Conservation (phyloP, 2,113 vertebrate species). For the Symphodus melops region DNA sequence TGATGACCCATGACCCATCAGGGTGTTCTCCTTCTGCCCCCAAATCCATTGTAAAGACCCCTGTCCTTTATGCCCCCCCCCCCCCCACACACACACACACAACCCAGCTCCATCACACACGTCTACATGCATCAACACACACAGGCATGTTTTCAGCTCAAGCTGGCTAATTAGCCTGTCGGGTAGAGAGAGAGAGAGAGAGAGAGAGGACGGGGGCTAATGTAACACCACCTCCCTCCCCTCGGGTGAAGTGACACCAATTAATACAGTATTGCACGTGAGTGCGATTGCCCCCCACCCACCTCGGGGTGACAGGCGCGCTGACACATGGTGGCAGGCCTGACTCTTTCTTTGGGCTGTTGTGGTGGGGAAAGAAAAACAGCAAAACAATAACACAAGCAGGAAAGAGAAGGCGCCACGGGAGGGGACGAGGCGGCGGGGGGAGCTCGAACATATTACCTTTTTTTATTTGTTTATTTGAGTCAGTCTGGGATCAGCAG, state of each 20-base stretch:
- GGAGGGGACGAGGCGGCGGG: slow-evolving; percentile 28
- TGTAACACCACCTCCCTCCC: slow-evolving; percentile 15
- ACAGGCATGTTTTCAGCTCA: slow-evolving; percentile 56
- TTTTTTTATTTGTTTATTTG: slow-evolving; percentile 37
- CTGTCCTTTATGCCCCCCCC: slow-evolving; percentile 21
- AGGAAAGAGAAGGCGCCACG: background rate
- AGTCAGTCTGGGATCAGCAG: slow-evolving; percentile 40
- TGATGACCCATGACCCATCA: slow-evolving; percentile 70
- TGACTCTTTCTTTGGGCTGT: slow-evolving; percentile 56
- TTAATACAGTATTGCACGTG: slow-evolving; percentile 73
- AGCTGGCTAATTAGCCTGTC: slow-evolving; percentile 80
- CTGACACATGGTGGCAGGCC: slow-evolving; percentile 63
- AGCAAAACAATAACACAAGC: slow-evolving; percentile 42
- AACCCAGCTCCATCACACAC: background rate
- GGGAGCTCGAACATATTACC: slow-evolving; percentile 44
- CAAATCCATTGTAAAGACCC: slow-evolving; percentile 9
- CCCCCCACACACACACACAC: too few relatives aligned
- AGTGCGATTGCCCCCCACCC: slow-evolving; percentile 31
- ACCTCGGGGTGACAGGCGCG: slow-evolving; percentile 65
- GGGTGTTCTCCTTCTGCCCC: slow-evolving; percentile 40
- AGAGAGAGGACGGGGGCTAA: slow-evolving; percentile 7
- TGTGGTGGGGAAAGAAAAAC: slow-evolving; percentile 30
- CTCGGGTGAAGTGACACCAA: slow-evolving; percentile 73
- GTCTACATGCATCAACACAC: slow-evolving; percentile 15
- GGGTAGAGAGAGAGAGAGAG: slow-evolving; percentile 16